Evolutionary conservation across 2,888 invertebrate species (phyloP), one percentile per base, ranked within the genome.

Genomic region (Cyclophora punctaria): DNA sequence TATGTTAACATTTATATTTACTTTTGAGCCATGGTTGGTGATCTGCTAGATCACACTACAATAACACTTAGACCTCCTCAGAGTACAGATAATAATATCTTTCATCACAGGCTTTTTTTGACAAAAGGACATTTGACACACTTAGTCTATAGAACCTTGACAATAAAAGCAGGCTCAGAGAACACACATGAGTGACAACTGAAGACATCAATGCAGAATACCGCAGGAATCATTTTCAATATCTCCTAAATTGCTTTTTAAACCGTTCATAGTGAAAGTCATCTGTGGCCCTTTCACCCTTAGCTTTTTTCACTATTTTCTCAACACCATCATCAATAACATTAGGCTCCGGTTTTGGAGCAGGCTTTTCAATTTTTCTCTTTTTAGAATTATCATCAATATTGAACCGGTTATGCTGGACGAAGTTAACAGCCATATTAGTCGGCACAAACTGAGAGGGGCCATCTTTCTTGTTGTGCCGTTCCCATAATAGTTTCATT

Each of bases 381-480:
- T 91, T 91, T 67, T 91, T 91, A 4, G 91, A 86, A 56, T 66
- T 91, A 46, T 90, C 84, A 65, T 98, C 97, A 58, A 98, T 94
- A 78, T 97, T 98, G 82, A 98, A 98, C 91, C 98, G 91, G 81
- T 98, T 98, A 75, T 98, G 98, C 69, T 98, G 98, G 41, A 97
- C 97, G 90, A 98, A 99, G 85, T 98, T 98, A 0, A 98, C 98
- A 6, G 98, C 98, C 95, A 98, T 97, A 76, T 99, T 98, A 7
- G 97, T 97, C 0, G 98, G 98, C 0, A 98, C 98, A 90, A 98
- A 98, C 63, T 96, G 96, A 0, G 98, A 96, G 0, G 97, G 96
- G 0, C 94, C 94, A 80, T 98, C 97, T 72, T 96, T 97, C 79
- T 97, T 97, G 66, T 95, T 95, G 71, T 95, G 93, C 53, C 95